Conservation (phyloP, 2,113 vertebrate genomes). For the Phyllostomus discolor region DNA sequence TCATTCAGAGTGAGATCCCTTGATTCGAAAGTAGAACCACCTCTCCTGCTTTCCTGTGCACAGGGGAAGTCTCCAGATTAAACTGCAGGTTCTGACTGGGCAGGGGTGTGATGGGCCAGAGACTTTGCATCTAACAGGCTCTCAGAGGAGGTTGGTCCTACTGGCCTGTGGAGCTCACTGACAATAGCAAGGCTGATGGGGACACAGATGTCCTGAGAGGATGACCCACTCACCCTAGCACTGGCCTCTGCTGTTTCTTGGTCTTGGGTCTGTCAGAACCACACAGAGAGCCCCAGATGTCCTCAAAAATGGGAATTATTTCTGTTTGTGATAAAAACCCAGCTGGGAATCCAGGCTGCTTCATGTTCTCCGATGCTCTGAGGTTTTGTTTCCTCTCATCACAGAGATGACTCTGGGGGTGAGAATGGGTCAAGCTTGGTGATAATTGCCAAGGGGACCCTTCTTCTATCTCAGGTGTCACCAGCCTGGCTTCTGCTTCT, state of each 20-base stretch:
- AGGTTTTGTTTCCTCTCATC: neutral
- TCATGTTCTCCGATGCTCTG: too few relatives aligned
- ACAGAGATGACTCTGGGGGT: neutral
- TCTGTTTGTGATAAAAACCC: too few relatives aligned
- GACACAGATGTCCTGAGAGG: fast-evolving
- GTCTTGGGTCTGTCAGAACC: neutral
- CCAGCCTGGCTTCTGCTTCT: neutral
- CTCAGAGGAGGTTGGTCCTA: neutral
- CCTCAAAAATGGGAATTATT: neutral
- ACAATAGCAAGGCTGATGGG: neutral
- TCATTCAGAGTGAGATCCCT: fast-evolving
- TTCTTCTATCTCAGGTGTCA: neutral
- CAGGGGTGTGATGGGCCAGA: neutral
- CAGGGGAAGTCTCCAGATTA: neutral
- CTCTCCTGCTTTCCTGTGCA: too few relatives aligned
- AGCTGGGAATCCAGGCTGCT: too few relatives aligned
- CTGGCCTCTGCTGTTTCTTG: neutral
- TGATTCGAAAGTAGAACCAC: neutral
- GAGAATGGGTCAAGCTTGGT: neutral
- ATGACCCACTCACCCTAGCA: fast-evolving
- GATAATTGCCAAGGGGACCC: neutral
- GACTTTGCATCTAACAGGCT: neutral
- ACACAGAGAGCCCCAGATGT: neutral
- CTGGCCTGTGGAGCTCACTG: neutral
- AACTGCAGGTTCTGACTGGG: neutral